Percentiles rank a stretch among this genome's conserved stretches.
Conservation (phyloP, 2,113 vertebrate genomes). For the Poeciliopsis prolifica region DNA sequence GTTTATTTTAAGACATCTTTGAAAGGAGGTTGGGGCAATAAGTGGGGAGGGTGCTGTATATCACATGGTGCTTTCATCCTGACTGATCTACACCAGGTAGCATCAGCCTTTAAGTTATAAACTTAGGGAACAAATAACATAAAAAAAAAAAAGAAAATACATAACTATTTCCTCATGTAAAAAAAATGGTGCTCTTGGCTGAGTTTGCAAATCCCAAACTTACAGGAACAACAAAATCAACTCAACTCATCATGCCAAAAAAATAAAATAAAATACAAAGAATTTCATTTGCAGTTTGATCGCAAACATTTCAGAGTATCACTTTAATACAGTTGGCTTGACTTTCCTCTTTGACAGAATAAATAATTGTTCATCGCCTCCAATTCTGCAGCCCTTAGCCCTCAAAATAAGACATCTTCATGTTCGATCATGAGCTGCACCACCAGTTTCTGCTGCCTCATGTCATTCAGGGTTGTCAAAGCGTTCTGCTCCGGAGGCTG, state of each 20-base stretch:
- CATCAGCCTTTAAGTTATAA: slow-evolving; percentile 48
- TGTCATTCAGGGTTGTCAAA: slow-evolving; percentile 93
- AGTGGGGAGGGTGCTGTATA: background rate
- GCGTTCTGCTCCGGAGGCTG: slow-evolving; percentile 94
- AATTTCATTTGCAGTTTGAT: slow-evolving; percentile 77
- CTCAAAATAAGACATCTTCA: slow-evolving; percentile 95
- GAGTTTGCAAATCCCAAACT: slow-evolving; percentile 34
- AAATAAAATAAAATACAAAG: slow-evolving; percentile 41
- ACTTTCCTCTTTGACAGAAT: slow-evolving; percentile 66
- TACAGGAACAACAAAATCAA: slow-evolving; percentile 70
- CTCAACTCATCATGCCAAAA: slow-evolving; percentile 81
- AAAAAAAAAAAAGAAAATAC: slow-evolving; percentile 47
- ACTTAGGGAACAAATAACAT: slow-evolving; percentile 29
- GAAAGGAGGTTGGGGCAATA: background rate
- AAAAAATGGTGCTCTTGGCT: slow-evolving; percentile 45
- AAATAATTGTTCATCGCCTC: slow-evolving; percentile 63
- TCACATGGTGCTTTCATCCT: slow-evolving; percentile 41
- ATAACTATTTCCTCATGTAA: slow-evolving; percentile 19
- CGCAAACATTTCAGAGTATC: slow-evolving; percentile 53
- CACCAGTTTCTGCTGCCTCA: slow-evolving; percentile 96
- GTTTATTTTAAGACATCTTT: background rate
- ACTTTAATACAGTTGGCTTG: slow-evolving; percentile 58
- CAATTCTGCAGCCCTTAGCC: slow-evolving; percentile 11
- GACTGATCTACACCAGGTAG: slow-evolving; percentile 70
- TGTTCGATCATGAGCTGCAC: slow-evolving; percentile 97